phyloP scores from a whole-genome alignment of 2,113 vertebrate species.

The Bambusicola thoracicus region DNA sequence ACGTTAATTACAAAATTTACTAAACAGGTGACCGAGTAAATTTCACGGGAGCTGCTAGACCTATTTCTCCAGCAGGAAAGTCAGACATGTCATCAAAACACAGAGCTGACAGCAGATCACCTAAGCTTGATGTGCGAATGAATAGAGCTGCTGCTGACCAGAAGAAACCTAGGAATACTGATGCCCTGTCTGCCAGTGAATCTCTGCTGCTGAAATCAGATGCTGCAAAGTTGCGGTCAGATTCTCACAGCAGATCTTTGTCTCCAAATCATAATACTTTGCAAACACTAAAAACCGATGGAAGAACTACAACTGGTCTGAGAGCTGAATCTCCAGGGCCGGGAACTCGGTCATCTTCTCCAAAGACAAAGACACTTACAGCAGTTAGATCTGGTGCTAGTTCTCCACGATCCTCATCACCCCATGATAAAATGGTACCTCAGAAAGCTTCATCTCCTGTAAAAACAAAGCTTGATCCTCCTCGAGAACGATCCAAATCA shows the following conservation, averaged over 20 bases:
- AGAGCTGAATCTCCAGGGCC: conserved; percentile 93
- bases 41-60: conserved; percentile 81
- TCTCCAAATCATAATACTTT: conserved; percentile 98
- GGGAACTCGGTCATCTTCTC: conserved; percentile 91
- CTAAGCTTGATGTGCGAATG: conserved; percentile 87
- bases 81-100: conserved; percentile 86
- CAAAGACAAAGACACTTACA: conserved; percentile 89
- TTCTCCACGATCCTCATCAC: conserved; percentile 88
- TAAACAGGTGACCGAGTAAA: conserved; percentile 90
- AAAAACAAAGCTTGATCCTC: conserved; percentile 92
- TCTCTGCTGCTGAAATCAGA: conserved; percentile 94
- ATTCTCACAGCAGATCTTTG: conserved; percentile 95
- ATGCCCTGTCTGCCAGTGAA: conserved; percentile 90
- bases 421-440: conserved; percentile 90
- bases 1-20: conserved; percentile 68
- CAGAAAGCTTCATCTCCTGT: conserved; percentile 87
- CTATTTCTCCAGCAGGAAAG: conserved; percentile 84
- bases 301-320: conserved; percentile 82
- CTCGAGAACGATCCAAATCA: conserved; percentile 96
- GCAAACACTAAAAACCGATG: conserved; percentile 93
- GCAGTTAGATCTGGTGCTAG: conserved; percentile 84
- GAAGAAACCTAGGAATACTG: conserved; percentile 84
- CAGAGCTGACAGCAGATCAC: conserved; percentile 85
- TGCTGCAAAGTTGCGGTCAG: conserved; percentile 92
- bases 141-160: conserved; percentile 86